phyloP scores from a whole-genome alignment of 2,113 vertebrate genomes.

The Ivindomyrus marchei region DNA sequence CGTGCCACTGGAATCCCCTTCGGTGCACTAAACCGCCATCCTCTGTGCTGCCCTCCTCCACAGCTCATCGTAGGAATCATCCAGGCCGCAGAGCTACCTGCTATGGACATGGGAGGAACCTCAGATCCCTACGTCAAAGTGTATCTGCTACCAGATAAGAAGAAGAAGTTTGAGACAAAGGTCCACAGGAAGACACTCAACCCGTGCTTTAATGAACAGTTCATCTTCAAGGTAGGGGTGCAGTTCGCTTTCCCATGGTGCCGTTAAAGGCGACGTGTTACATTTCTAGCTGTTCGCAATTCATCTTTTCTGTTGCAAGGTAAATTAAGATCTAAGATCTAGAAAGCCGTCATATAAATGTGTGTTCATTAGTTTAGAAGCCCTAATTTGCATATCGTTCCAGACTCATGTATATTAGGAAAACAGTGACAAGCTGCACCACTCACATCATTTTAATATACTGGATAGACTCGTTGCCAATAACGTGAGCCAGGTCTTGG shows the following conservation, averaged over 20 bases:
- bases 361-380: background rate
- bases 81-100: conserved; percentile 71
- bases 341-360: background rate
- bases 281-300: background rate
- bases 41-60: background rate
- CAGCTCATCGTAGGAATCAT: conserved; percentile 69
- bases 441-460: background rate
- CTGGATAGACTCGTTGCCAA: conserved; percentile 7
- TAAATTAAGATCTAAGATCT: background rate
- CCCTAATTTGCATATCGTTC: background rate
- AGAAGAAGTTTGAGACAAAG: conserved; percentile 82
- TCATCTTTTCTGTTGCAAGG: background rate
- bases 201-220: conserved; percentile 75
- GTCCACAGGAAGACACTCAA: conserved; percentile 82
- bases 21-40: background rate
- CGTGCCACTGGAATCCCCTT: background rate
- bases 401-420: background rate
- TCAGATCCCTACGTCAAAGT: conserved; percentile 83
- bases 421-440: background rate
- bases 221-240: conserved; percentile 75
- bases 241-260: background rate
- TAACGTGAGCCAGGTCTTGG: background rate
- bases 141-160: conserved; percentile 80
- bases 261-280: background rate
- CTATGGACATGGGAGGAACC: conserved; percentile 80